Percentiles rank a stretch among this genome's conserved stretches.
Conservation (phyloP, 2,888 invertebrate species). For the Plebejus anna region DNA sequence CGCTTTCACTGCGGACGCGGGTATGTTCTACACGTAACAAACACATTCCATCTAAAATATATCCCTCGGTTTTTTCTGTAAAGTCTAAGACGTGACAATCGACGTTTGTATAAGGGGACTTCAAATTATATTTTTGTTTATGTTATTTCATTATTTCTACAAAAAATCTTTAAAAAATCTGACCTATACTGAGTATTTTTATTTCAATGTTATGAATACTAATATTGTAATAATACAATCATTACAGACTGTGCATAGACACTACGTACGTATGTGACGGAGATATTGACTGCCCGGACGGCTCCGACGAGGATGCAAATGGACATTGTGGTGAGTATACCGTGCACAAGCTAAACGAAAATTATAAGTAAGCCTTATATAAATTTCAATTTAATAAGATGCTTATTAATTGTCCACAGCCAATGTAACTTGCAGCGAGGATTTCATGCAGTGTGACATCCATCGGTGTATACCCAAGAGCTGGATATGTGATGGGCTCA, state of each 20-base stretch:
- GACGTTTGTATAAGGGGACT: no score
- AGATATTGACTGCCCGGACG: constrained; percentile 86
- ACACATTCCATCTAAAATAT: no score
- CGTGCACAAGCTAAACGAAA: not conserved
- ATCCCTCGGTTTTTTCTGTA: no score
- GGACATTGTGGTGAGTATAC: constrained; percentile 80
- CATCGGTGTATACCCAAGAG: constrained; percentile 82
- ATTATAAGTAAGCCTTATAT: not conserved
- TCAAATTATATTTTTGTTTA: no score
- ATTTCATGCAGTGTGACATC: constrained; percentile 81
- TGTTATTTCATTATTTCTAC: no score
- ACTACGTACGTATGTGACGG: constrained; percentile 86
- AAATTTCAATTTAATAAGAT: not conserved
- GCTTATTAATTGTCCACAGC: constrained; percentile 48
- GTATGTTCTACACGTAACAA: constrained; percentile 35
- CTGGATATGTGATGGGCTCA: constrained; percentile 83
- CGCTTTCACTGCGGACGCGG: constrained; percentile 79
- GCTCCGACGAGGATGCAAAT: constrained; percentile 85
- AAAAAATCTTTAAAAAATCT: no score
- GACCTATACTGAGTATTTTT: no score
- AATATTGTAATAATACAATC: not conserved
- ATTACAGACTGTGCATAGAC: constrained; percentile 83
- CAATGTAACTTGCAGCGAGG: constrained; percentile 70
- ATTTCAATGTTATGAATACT: not conserved
- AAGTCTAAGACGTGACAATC: no score